Percentiles rank a stretch among this genome's conserved stretches.
These are phyloP conservation scores for Linyphia triangularis DNA, from an alignment of 2,888 invertebrate species.

Conservation along the genomic window DNA sequence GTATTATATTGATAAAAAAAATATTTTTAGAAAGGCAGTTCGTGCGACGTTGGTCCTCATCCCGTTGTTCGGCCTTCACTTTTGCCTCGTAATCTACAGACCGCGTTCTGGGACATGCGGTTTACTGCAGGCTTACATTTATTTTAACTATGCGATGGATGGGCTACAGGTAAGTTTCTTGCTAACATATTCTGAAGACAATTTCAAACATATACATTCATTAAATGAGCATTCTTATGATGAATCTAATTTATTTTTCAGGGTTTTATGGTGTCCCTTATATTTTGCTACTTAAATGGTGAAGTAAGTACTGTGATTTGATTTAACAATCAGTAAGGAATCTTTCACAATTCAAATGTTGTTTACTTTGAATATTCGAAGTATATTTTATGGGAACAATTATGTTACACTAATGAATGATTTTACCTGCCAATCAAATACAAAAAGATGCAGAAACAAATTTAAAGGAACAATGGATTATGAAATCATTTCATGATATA, in stretches of 20 bases:
- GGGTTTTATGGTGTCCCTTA: conserved; percentile 60
- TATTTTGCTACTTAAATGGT: conserved; percentile 65
- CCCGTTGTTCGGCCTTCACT: conserved; percentile 82
- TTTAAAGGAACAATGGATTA: too few relatives aligned
- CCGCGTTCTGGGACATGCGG: conserved; percentile 77
- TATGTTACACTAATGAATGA: too few relatives aligned
- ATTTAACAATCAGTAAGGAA: too few relatives aligned
- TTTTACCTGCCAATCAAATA: too few relatives aligned
- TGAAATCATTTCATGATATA: too few relatives aligned
- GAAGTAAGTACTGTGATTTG: conserved; percentile 61
- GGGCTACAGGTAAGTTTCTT: conserved; percentile 80
- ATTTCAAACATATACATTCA: neutral
- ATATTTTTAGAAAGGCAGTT: conserved; percentile 81
- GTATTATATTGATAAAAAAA: neutral
- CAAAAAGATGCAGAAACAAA: too few relatives aligned
- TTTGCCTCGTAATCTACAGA: conserved; percentile 81
- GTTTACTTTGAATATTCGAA: too few relatives aligned
- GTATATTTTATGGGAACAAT: too few relatives aligned
- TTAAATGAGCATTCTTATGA: neutral
- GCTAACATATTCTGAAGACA: neutral
- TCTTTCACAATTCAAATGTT: too few relatives aligned
- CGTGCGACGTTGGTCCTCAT: conserved; percentile 81
- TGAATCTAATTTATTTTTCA: conserved; percentile 5
- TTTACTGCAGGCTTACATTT: conserved; percentile 79
- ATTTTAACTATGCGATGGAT: conserved; percentile 80